Conservation (phyloP, 1,140 invertebrate genomes). For the Apis laboriosa region DNA sequence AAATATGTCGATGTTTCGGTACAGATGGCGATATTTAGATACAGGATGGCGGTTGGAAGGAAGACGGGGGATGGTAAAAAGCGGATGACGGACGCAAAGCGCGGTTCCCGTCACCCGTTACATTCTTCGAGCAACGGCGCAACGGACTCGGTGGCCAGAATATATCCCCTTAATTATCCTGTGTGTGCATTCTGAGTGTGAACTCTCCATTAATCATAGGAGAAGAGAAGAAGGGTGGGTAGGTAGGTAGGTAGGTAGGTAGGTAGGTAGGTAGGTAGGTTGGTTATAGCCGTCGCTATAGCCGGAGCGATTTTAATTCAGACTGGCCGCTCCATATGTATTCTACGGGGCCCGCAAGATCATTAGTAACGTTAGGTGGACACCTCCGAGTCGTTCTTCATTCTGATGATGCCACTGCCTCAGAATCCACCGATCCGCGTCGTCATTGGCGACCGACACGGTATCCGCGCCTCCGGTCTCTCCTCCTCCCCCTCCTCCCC, state of each 20-base stretch:
- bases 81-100: conserved; percentile 29
- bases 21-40: no score
- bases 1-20: no score
- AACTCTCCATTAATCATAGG: conserved; percentile 82
- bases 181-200: conserved; percentile 81
- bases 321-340: conserved; percentile 78
- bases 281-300: conserved; percentile 64
- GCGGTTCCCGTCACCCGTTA: conserved; percentile 74
- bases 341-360: conserved; percentile 75
- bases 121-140: conserved; percentile 75
- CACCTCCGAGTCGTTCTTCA: conserved; percentile 79
- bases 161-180: conserved; percentile 82
- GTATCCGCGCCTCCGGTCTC: conserved; percentile 30
- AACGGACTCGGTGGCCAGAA: conserved; percentile 79
- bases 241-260: no score
- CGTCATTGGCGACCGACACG: conserved; percentile 70
- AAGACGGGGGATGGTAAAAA: no score
- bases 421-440: conserved; percentile 70
- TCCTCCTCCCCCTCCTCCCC: neutral
- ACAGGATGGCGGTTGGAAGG: no score
- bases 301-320: conserved; percentile 80
- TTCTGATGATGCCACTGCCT: conserved; percentile 77
- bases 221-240: conserved; percentile 72
- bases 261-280: no score
- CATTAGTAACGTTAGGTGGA: conserved; percentile 81